phyloP scores from a whole-genome alignment of 2,888 invertebrate genomes.

The Euspilapteryx auroguttella region DNA sequence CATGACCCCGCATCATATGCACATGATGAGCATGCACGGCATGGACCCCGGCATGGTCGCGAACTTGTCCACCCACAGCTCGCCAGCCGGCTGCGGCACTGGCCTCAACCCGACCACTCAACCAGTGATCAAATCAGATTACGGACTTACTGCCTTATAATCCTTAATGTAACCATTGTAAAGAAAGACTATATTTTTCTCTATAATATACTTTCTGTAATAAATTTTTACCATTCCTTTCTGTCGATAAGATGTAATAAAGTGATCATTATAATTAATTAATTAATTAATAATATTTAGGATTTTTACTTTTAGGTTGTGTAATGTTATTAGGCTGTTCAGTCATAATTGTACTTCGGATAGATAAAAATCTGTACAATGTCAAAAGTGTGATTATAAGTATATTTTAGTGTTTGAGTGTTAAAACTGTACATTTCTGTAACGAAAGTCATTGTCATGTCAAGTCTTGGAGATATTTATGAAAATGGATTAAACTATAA shows the following conservation, averaged over 20 bases:
- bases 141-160: constrained; percentile 79
- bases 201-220: constrained; percentile 26
- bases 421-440: constrained; percentile 34
- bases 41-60: constrained; percentile 55
- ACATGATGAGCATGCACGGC: constrained; percentile 50
- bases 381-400: constrained; percentile 59
- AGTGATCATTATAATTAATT: constrained; percentile 36
- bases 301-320: too few species aligned
- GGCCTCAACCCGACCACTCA: constrained; percentile 39
- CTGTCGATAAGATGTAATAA: constrained; percentile 49
- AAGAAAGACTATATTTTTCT: constrained; percentile 48
- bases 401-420: constrained; percentile 24
- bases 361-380: constrained; percentile 56
- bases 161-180: constrained; percentile 30
- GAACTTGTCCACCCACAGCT: constrained; percentile 52
- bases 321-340: too few species aligned
- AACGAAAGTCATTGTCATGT: constrained; percentile 46
- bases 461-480: too few species aligned
- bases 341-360: too few species aligned
- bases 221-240: constrained; percentile 43
- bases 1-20: constrained; percentile 54
- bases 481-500: too few species aligned
- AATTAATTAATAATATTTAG: constrained; percentile 25
- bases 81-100: constrained; percentile 53
- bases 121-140: constrained; percentile 81